Evolutionary conservation across 2,888 invertebrate species (phyloP), one percentile per base, ranked within the genome.

Genomic region (Abrostola triplasia): DNA sequence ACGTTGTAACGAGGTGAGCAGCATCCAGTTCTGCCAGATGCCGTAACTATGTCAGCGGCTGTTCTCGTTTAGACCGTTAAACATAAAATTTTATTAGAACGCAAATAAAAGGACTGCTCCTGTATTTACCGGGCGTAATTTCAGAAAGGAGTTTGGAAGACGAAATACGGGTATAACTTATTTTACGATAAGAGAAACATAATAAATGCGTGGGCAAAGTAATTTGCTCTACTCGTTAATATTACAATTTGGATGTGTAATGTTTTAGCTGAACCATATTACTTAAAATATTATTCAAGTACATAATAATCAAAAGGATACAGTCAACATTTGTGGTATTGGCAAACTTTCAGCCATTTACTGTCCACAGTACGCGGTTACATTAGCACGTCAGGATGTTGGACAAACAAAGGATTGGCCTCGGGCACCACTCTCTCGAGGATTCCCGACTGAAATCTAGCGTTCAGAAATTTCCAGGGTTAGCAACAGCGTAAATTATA

Each of bases 1-100:
- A 66, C 54, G 67, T 58, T 57, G 67, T 73, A 74, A 75, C 72
- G 68, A 72, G 76, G 65, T 70, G 63, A 72, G 58, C 64, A 68
- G 63, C 49, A 59, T 65, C 35, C 65, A 71, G 59, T 76, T 67
- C 64, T 69, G 58, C 60, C 76, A 80, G 77, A 81, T 78, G 72
- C 63, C 49, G 51, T 76, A 77, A 81, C 68, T 79, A 60, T 80
- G 77, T 81, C 81, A 73, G 67, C 59, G 67, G 55, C 35, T 37
- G 47, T 40, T 44, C 44, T 60, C 61, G 44, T 67, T 74, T 47
- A 61, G 51, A 50, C 48, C 37, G n/a, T 55, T 63, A 48, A 36
- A 56, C 49, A 59, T 59, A 52, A 57, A 67, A 56, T 36, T 36
- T 49, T 36, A 73, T 59, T 58, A 62, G 35, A 36, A 64, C 12